Evolutionary conservation across 2,113 vertebrate genomes (phyloP).

Genomic region (Pao palembangensis): DNA sequence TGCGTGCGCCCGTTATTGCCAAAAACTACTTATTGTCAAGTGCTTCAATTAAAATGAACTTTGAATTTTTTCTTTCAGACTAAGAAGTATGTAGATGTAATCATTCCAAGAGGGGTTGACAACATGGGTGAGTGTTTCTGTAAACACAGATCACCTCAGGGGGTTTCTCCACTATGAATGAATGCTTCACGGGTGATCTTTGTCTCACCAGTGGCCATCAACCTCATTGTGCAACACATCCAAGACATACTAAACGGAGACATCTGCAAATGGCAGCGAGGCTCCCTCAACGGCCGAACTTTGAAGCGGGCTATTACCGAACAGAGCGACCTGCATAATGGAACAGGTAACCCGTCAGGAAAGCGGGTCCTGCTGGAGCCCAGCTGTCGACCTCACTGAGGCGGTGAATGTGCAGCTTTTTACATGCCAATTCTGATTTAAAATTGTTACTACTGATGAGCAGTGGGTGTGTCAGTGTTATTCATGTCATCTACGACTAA

Average conservation of each 20-base stretch:
- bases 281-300: slow-evolving; percentile 67
- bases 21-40: not conserved
- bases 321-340: slow-evolving; percentile 64
- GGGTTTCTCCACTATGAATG: not conserved
- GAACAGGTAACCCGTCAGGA: slow-evolving; percentile 47
- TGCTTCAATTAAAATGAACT: not conserved
- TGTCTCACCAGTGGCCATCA: slow-evolving; percentile 86
- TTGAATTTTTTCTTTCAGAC: slow-evolving; percentile 75
- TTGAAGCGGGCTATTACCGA: slow-evolving; percentile 82
- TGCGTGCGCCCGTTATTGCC: slow-evolving; percentile 43
- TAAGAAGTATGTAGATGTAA: slow-evolving; percentile 96
- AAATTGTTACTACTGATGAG: slow-evolving; percentile 19
- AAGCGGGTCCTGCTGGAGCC: slow-evolving; percentile 90
- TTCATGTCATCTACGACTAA: not conserved
- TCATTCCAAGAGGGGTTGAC: slow-evolving; percentile 94
- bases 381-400: slow-evolving; percentile 90
- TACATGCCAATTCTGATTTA: slow-evolving; percentile 9
- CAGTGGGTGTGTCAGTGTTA: not conserved
- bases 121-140: slow-evolving; percentile 87
- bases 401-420: not conserved
- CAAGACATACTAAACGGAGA: slow-evolving; percentile 94
- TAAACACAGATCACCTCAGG: not conserved
- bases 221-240: slow-evolving; percentile 98
- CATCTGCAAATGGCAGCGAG: slow-evolving; percentile 92
- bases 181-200: not conserved